Conservation (phyloP, 1,140 invertebrate species). For the Charaxes varanes region DNA sequence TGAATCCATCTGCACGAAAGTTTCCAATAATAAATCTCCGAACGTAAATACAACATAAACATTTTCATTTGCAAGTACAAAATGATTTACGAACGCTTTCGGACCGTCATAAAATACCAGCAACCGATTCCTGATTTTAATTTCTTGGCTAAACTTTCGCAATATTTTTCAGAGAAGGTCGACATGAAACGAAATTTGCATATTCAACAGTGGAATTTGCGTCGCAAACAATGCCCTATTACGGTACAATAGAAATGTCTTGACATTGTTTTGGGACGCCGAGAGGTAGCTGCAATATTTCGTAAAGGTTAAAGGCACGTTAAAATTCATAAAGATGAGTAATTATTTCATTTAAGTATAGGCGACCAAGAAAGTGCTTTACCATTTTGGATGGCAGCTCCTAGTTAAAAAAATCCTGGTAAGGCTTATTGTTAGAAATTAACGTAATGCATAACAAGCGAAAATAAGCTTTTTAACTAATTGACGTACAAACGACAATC, state of each 20-base stretch:
- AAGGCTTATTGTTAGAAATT: too few relatives aligned
- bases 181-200: conserved; percentile 50
- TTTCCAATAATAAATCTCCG: conserved; percentile 5
- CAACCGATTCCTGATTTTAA: conserved; percentile 50
- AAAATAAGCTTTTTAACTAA: too few relatives aligned
- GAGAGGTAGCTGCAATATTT: too few relatives aligned
- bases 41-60: conserved; percentile 6
- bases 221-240: conserved; percentile 64
- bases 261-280: conserved; percentile 53
- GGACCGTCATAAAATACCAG: conserved; percentile 12
- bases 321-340: too few relatives aligned
- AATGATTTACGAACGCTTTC: conserved; percentile 8
- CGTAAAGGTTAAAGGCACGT: too few relatives aligned
- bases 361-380: too few relatives aligned
- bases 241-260: conserved; percentile 62
- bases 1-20: conserved; percentile 1
- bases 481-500: too few relatives aligned
- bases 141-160: conserved; percentile 57
- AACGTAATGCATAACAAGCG: too few relatives aligned
- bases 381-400: too few relatives aligned
- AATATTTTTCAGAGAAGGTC: conserved; percentile 56
- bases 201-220: conserved; percentile 63
- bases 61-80: conserved; percentile 9
- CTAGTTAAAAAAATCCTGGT: too few relatives aligned
- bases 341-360: too few relatives aligned